Evolutionary conservation across 2,797 vertebrate species (phyloP), one percentile per base, ranked within the genome.

Genomic region (Stomatorhinus walkeri): DNA sequence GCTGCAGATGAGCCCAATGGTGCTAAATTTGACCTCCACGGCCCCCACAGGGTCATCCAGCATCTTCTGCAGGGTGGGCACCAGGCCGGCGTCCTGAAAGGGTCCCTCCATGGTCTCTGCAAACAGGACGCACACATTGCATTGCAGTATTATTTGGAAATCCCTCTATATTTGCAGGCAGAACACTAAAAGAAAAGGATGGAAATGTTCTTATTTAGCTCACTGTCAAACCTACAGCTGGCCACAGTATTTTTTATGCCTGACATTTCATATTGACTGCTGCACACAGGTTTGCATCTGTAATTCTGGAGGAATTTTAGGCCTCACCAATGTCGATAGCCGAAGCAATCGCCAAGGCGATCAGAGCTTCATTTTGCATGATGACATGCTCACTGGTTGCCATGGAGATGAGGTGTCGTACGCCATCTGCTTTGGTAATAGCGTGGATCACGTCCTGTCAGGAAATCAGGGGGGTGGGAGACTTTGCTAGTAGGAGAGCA

Each of bases 311-410:
- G 51, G 14, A 3, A 54, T 64, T 56, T 68, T 16, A 61, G 51
- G 51, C 85, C 88, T 92, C 95, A 98, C 97, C 97, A 59, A 97
- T 95, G 90, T 97, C 94, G 0, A 96, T 95, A 59, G 96, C 94
- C 61, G 97, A 96, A 19, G 96, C 96, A 87, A 97, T 97, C 16
- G 97, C 95, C 93, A 98, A 91, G 68, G 97, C 96, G 22, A 96
- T 95, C 91, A 98, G 92, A 87, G 97, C 97, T 92, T 98, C 97
- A 3, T 97, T 98, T 94, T 98, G 97, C 95, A 96, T 96, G 93
- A 96, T 97, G 90, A 95, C 93, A 0, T 98, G 96, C 88, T 97
- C 93, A 0, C 96, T 97, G 54, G 94, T 97, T 91, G 96, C 96
- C 97, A 98, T 98, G 89, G 96, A 95, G 91, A 97, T 95, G 9